Evolutionary conservation across 2,888 invertebrate species (phyloP), one percentile per base, ranked within the genome.

Genomic region (Agonopterix alstromeriana): DNA sequence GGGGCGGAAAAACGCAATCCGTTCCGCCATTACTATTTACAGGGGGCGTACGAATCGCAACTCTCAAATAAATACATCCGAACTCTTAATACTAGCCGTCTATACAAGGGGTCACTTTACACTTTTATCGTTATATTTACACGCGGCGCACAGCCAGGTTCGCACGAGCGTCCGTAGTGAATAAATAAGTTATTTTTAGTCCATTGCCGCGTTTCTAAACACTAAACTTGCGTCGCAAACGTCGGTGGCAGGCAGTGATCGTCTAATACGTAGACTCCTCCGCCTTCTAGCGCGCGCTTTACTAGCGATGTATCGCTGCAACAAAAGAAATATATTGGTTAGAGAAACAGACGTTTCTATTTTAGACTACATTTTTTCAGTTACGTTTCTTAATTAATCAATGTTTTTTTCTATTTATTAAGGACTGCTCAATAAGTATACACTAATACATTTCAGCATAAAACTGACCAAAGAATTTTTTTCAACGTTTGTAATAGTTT

Each of bases 151-250:
- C 87, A 88, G 87, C 87, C 87, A 75, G 67, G 67, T 73, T 82
- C 86, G 86, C 87, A 77, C 69, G 64, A 85, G 86, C 85, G 87
- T 87, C 85, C 83, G 76, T 76, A 68, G 72, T 69, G 67, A 78
- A 82, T 83, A 83, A 82, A 82, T 83, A 81, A 80, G 63, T 76
- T 75, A 73, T 67, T 59, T 49, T 53, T 60, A 54, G 80, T 85
- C 74, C 74, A 73, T 68, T 67, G 69, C 60, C 69, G 71, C 66
- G 54, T 61, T 57, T 55, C 60, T 65, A 53, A 58, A 59, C 81
- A 90, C 92, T 93, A 94, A 89, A 94, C 94, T 90, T 94, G 93
- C 73, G 94, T 94, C 68, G 94, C 94, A 77, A 93, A 93, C 75
- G 92, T 92, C 63, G 93, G 92, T 82, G 92, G 93, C 73, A 90